Base-by-base conservation (phyloP, 2,888 invertebrate genomes). In the Sipha maydis region DNA sequence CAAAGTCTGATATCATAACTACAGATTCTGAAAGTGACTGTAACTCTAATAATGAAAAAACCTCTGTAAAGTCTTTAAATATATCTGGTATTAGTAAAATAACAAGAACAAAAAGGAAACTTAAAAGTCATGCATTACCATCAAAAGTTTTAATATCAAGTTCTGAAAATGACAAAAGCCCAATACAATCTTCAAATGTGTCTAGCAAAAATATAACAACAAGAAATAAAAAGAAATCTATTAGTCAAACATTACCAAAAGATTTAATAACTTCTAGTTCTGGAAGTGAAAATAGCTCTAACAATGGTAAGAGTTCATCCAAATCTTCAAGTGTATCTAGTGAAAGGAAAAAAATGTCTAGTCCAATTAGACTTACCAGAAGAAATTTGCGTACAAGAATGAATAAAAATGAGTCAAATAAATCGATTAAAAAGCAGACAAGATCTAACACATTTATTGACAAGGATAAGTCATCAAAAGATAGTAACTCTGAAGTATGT, bases 341-440 rank as follows among this genome's bases (percentile, higher is more conserved):
- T 56, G 21, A 4, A 28, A 28, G 21, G 7, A 73, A 54, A 25
- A 19, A 31, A 38, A 4, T 69, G 4, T 85, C 7, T 28, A 85
- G 34, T 0, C 54, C 69, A 71, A 0, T 21, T 28, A 19, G 67
- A 19, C 17, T 14, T 21, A 71, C 0, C 8, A 80, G 21, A 38
- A 75, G 31, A n/a, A 54, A 75, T 34, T 83, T 83, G 8, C 75
- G 73, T n/a, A 21, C 56, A 25, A 85, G 56, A 71, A 38, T 25
- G 0, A 69, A 31, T 3, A 77, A 67, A 85, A 85, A 48, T 78
- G 31, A 69, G 3, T 71, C n/a, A 8, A 56, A 48, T n/a, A 41
- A 69, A 9, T 31, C 67, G 25, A 48, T 21, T 67, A 11, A 67
- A 54, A 69, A 67, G 8, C 34, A 9, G 38, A 67, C 61, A 25